Percentiles rank a stretch among this genome's conserved stretches.
Conservation (phyloP, 2,113 vertebrate genomes). For the Dromiciops gliroides region DNA sequence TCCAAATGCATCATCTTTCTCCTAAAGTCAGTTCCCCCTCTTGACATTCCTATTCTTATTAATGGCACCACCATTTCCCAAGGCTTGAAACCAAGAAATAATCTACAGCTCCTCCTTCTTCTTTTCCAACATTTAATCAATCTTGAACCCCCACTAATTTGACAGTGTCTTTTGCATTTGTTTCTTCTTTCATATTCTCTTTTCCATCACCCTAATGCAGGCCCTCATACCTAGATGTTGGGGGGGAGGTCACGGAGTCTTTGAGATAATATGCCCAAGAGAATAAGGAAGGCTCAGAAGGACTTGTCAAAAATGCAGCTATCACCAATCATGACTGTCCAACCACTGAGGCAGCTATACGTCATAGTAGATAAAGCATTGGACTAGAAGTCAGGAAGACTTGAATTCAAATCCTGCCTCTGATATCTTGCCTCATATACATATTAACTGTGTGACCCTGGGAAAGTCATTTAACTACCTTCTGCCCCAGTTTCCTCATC, state of each 20-base stretch:
- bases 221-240: neutral
- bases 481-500: neutral
- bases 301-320: neutral
- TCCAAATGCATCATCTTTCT: neutral
- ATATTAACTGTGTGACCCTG: neutral
- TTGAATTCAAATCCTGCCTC: neutral
- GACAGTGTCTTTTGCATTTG: neutral
- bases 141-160: neutral
- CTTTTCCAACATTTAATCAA: neutral
- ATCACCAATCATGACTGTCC: neutral
- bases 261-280: neutral
- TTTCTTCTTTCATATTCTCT: neutral
- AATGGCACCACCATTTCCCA: neutral
- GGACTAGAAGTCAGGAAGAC: neutral
- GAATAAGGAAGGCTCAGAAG: neutral
- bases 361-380: neutral
- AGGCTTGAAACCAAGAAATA: neutral
- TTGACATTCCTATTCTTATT: neutral
- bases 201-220: neutral
- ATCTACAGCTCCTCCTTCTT: neutral
- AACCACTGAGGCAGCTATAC: neutral
- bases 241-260: neutral
- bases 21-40: neutral
- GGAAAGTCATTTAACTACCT: neutral
- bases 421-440: neutral